Evolutionary conservation across 2,888 invertebrate genomes (phyloP).

Genomic region (Limnephilus marmoratus): DNA sequence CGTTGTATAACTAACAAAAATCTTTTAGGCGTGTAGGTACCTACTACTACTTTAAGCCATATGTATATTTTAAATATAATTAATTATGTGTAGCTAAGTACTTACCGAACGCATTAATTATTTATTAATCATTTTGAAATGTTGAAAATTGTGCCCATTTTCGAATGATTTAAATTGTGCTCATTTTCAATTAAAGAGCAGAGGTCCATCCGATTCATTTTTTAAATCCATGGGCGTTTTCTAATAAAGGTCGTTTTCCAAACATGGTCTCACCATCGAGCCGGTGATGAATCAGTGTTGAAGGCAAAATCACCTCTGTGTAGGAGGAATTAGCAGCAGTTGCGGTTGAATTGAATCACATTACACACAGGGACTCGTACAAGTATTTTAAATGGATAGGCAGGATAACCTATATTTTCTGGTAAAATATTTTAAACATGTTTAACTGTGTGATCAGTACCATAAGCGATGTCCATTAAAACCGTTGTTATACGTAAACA

Average conservation of each 20-base stretch:
- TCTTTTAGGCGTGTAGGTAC: neutral
- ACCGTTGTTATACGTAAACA: neutral
- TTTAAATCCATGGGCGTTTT: neutral
- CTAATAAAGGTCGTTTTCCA: slow-evolving; percentile 24
- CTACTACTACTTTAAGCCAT: too few species aligned
- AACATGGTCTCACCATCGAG: slow-evolving; percentile 25
- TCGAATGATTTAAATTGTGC: neutral
- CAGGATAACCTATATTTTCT: neutral
- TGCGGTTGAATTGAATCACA: neutral
- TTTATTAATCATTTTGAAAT: neutral
- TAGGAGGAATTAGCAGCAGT: slow-evolving; percentile 13
- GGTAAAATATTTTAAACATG: neutral
- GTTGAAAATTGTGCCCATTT: neutral
- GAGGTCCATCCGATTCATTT: neutral
- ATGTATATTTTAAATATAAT: neutral
- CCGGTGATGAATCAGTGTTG: slow-evolving; percentile 13
- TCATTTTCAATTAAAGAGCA: neutral
- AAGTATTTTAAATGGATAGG: neutral
- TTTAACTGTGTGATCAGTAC: neutral
- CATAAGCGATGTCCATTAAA: neutral
- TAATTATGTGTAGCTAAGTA: neutral
- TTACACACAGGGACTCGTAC: neutral
- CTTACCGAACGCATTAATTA: neutral
- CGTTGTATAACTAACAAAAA: neutral
- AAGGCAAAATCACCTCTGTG: neutral